phyloP scores from a whole-genome alignment of 2,797 vertebrate genomes.

The Chrysocyon brachyurus region DNA sequence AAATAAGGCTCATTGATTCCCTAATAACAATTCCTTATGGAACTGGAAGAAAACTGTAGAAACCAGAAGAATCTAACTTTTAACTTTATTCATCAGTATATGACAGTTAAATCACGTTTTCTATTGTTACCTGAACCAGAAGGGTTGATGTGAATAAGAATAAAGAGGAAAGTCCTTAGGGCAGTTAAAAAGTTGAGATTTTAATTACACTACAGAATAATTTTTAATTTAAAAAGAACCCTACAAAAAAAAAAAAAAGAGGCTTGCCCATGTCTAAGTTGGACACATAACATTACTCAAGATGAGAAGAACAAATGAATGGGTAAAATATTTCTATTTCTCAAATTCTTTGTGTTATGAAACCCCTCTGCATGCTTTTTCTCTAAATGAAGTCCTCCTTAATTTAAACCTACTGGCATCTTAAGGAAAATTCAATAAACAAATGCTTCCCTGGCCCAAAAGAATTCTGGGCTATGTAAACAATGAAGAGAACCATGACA shows the following conservation, averaged over 20 bases:
- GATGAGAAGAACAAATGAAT: conserved; percentile 13
- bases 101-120: conserved; percentile 1
- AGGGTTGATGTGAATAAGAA: not conserved
- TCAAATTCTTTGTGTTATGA: conserved; percentile 53
- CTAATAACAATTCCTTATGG: not conserved
- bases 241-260: not conserved
- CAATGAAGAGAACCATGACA: conserved; percentile 11
- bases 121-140: not conserved
- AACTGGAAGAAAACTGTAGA: not conserved
- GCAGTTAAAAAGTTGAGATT: not conserved
- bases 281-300: not conserved
- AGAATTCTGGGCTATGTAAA: conserved; percentile 49
- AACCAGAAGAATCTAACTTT: conserved; percentile 27
- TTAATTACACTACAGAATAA: conserved; percentile 16
- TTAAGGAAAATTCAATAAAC: conserved; percentile 68
- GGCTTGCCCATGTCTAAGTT: not conserved
- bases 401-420: conserved; percentile 59
- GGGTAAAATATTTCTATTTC: not conserved
- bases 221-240: conserved; percentile 60
- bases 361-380: conserved; percentile 28
- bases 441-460: conserved; percentile 63
- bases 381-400: conserved; percentile 53
- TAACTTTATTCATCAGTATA: conserved; percentile 23
- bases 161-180: not conserved
- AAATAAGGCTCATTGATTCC: not conserved